Conservation (phyloP, 2,888 invertebrate genomes). For the Ichneumon xanthorius region DNA sequence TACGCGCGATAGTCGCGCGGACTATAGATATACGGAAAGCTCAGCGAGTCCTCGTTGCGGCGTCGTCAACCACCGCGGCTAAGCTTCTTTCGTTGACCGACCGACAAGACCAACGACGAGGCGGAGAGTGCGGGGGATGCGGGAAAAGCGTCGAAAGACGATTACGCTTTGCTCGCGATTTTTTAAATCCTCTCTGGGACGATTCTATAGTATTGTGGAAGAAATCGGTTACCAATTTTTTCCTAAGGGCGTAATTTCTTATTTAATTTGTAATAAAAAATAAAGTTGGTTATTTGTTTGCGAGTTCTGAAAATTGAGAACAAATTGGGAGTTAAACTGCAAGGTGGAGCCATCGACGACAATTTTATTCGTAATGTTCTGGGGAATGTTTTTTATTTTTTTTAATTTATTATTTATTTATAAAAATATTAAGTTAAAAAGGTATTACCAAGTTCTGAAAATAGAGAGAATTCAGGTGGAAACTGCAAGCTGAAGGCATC, state of each 20-base stretch:
- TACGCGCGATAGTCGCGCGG: background rate
- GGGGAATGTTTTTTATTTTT: too few species aligned
- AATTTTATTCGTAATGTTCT: too few species aligned
- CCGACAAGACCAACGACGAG: constrained; percentile 4
- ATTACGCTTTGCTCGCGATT: constrained; percentile 37
- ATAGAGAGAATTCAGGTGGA: background rate
- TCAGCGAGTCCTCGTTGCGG: background rate
- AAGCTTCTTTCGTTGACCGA: constrained; percentile 42
- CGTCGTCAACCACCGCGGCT: background rate
- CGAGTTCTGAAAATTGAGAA: too few species aligned
- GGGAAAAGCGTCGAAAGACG: constrained; percentile 1
- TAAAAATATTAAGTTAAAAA: too few species aligned
- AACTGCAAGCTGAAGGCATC: background rate
- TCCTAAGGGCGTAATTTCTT: too few species aligned
- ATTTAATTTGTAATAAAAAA: background rate
- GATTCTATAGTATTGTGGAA: background rate
- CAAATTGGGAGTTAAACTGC: too few species aligned
- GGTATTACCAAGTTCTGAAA: too few species aligned
- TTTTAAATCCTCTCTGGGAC: background rate
- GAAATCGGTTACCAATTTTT: background rate
- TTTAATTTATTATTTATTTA: too few species aligned
- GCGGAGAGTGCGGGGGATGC: background rate
- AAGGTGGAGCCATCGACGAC: too few species aligned
- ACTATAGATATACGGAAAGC: background rate
- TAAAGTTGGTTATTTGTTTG: background rate